Base-by-base conservation (phyloP, 1,140 invertebrate species). In the Sinonovacula constricta region DNA sequence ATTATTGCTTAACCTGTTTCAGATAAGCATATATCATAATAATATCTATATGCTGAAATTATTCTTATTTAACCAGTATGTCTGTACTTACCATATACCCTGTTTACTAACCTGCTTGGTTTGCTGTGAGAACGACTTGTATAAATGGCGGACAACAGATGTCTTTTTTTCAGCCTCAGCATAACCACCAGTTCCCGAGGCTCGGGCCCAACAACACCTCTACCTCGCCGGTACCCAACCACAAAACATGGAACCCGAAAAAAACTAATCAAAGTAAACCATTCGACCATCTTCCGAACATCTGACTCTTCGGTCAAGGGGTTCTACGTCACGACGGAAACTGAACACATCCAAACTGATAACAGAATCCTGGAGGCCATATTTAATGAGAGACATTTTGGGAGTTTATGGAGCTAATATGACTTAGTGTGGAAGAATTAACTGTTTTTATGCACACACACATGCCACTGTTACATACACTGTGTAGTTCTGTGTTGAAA, bases 221-320 rank as follows among this genome's bases (percentile, higher is more conserved):
- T 83, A 84, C 86, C 82, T 85, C 87, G 54, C 84, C 87, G 3
- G 80, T 82, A n/a, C 85, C 81, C 45, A 81, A 77, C 67, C 77
- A 71, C 45, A 83, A 87, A 77, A 49, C 39, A 56, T 54, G 24
- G 26, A 67, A 63, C 56, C 75, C 81, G 54, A 74, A 77, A 30
- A 76, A 81, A 74, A 34, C 49, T 34, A 70, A 71, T 24, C 71
- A 65, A 56, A 54, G 53, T 53, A 66, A 53, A 67, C 68, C 72
- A 60, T 66, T 65, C 36, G 81, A 85, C 60, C 81, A 85, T 75
- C 81, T 90, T 36, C 89, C 89, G 4, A 90, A 88, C 85, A 90
- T 90, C 79, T 90, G 89, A 90, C 88, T 89, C 62, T 87, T 88
- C 67, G 89, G 89, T 81, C 89, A 90, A 88, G 89, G 89, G 88